Percentiles rank a stretch among this genome's conserved stretches.
These are phyloP conservation scores for Folsomia manolachei DNA, from an alignment of 2,888 invertebrate species.

Conservation along the genomic window DNA sequence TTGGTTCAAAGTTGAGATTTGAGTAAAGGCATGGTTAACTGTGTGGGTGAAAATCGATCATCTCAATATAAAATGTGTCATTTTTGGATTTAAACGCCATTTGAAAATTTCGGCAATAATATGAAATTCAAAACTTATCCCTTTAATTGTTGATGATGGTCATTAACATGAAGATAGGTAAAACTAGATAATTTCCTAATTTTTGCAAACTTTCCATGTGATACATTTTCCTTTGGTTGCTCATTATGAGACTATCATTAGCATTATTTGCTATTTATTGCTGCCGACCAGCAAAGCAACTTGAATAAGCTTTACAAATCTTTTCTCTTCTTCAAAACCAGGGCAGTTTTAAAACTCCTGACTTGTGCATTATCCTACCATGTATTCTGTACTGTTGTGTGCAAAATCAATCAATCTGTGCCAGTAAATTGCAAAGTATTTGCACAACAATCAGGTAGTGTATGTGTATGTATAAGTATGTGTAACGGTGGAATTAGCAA, in stretches of 20 bases:
- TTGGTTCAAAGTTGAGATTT: background rate
- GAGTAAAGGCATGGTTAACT: background rate
- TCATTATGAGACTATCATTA: background rate
- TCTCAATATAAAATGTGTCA: too few relatives aligned
- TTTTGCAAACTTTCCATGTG: background rate
- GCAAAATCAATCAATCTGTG: constrained; percentile 3
- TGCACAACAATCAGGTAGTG: background rate
- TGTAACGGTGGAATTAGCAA: constrained; percentile 5
- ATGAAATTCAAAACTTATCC: too few relatives aligned
- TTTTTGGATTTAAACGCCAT: too few relatives aligned
- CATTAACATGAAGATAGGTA: too few relatives aligned
- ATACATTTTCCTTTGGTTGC: background rate
- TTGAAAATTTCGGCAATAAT: too few relatives aligned
- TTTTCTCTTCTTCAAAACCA: background rate
- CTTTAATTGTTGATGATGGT: too few relatives aligned
- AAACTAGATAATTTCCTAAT: background rate
- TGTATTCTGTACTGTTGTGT: background rate
- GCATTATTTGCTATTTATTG: background rate
- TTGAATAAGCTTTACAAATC: background rate
- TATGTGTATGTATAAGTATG: background rate
- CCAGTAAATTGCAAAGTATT: background rate
- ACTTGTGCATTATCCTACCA: background rate
- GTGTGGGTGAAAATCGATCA: too few relatives aligned
- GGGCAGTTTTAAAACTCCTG: background rate
- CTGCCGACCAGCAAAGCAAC: background rate